A percentile compares a stretch with the other conserved stretches of the same genome.
Conservation (phyloP, 1,140 invertebrate species). For the Atta colombica region DNA sequence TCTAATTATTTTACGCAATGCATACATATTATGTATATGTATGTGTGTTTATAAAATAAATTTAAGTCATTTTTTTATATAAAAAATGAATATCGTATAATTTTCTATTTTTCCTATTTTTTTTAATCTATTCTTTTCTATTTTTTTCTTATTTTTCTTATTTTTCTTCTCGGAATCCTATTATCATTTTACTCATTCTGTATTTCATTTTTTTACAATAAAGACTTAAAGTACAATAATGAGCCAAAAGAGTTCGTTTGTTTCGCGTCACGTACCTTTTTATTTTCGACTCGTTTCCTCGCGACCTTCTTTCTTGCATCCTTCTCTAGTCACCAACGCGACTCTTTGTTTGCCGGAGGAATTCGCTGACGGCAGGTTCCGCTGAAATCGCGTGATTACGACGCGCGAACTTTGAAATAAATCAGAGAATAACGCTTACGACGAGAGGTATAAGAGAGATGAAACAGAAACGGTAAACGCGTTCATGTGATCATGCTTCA, state of each 20-base stretch:
- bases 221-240: background rate
- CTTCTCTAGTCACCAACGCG: conserved; percentile 54
- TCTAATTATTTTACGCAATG: background rate
- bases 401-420: conserved; percentile 71
- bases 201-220: conserved; percentile 21
- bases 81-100: background rate
- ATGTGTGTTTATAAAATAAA: background rate
- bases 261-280: conserved; percentile 1
- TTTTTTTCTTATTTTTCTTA: background rate
- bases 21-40: background rate
- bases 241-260: background rate
- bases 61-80: background rate
- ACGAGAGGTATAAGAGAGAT: conserved; percentile 34
- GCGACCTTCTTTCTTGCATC: conserved; percentile 36
- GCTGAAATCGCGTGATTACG: conserved; percentile 74
- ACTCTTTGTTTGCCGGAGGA: conserved; percentile 77
- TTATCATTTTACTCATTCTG: conserved; percentile 1
- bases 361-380: conserved; percentile 79
- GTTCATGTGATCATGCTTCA: conserved; percentile 33
- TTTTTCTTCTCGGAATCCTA: background rate
- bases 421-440: conserved; percentile 45
- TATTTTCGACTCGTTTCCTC: conserved; percentile 48
- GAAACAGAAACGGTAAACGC: conserved; percentile 9
- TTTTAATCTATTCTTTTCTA: background rate
- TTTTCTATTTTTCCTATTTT: background rate